Base-by-base conservation (phyloP, 1,140 invertebrate species). In the Vanessa atalanta region DNA sequence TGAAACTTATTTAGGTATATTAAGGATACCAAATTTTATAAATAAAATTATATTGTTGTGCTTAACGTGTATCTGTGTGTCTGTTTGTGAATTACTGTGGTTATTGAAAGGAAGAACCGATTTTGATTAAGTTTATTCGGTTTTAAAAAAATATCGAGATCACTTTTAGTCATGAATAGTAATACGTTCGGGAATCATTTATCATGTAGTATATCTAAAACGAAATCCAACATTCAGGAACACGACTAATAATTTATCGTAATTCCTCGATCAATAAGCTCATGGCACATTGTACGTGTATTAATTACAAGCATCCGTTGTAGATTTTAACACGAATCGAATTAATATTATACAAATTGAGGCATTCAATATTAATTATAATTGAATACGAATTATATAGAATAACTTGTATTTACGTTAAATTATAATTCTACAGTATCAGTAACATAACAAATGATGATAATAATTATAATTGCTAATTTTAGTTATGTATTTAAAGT, bases 191-290 rank as follows among this genome's bases (percentile, higher is more conserved):
- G 1, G 20, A 20, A 20, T 20, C 20, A 31, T 31, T 31, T 31
- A 31, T n/a, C n/a, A n/a, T 43, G 8, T 43, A 43, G n/a, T 20
- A n/a, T 15, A 31, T 31, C 6, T 31, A 9, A 16, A 53, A 4
- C n/a, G 8, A 53, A 53, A n/a, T 16, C n/a, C 51, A 9, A 15
- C 5, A 20, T 15, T 9, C 37, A 15, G 51, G 5, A 2, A 7
- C n/a, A n/a, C n/a, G 8, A 53, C 51, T 31, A 31, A 61, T 61
- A 61, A 31, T 31, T 61, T 61, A 61, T 61, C 13, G 60, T 61
- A 61, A 61, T 61, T 31, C 60, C 60, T 37, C 60, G 31, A 61
- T 61, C 60, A 31, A 61, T 61, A 61, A 61, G 60, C 60, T 26
- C 23, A 43, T 26, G 23, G 31, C 60, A 43, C 23, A n/a, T 26